Percentiles rank a stretch among this genome's conserved stretches.
These are phyloP conservation scores for Folsomia candida DNA, from an alignment of 2,888 invertebrate species.

Conservation along the genomic window DNA sequence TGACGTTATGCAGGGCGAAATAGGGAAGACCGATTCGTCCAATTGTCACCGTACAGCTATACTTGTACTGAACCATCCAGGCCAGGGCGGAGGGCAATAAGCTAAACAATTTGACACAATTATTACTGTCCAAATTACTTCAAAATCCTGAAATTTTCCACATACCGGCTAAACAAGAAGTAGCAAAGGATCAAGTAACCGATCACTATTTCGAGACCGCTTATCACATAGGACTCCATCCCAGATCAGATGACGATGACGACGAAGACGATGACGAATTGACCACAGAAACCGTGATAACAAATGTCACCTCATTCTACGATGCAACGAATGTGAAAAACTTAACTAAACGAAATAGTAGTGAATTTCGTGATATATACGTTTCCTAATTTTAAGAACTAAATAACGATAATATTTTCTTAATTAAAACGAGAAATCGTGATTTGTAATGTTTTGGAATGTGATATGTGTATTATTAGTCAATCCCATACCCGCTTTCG, in stretches of 20 bases:
- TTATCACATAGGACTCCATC: constrained; percentile 23
- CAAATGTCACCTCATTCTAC: no score
- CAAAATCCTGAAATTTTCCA: neutral
- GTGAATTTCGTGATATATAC: no score
- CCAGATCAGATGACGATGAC: neutral
- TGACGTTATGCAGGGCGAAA: constrained; percentile 74
- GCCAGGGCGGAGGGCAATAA: constrained; percentile 72
- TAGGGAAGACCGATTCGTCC: constrained; percentile 79
- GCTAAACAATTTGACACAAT: constrained; percentile 59
- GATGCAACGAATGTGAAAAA: no score
- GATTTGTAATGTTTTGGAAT: no score
- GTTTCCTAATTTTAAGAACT: no score
- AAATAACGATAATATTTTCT: no score
- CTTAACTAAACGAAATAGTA: no score
- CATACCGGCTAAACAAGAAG: constrained; percentile 40
- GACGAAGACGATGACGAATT: neutral
- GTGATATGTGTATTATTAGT: no score
- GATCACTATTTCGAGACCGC: constrained; percentile 29
- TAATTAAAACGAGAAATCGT: no score
- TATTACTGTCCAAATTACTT: no score
- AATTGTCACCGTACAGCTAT: constrained; percentile 73
- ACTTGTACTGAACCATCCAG: constrained; percentile 76
- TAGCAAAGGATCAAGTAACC: constrained; percentile 28
- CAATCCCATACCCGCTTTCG: no score
- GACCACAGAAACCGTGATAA: neutral